phyloP scores from a whole-genome alignment of 2,888 invertebrate genomes.

The Dyspetes luteomarginatus region DNA sequence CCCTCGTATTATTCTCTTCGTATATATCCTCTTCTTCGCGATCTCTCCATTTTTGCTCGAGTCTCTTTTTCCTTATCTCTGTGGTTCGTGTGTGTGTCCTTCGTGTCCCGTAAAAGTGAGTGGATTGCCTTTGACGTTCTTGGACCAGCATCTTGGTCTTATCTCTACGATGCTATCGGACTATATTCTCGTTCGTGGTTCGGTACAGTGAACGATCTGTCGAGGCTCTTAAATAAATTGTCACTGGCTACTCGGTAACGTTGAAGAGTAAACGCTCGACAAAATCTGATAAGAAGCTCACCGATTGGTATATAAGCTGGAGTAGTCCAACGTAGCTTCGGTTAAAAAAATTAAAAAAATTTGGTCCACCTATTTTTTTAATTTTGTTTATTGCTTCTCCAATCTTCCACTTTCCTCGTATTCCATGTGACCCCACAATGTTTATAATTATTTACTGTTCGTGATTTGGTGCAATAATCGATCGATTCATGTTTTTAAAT shows the following conservation, averaged over 20 bases:
- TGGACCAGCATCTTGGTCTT: conserved; percentile 46
- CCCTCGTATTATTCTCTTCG: conserved; percentile 22
- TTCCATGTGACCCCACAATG: too few relatives aligned
- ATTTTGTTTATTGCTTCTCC: too few relatives aligned
- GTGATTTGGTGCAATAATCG: conserved; percentile 26
- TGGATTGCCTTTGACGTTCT: conserved; percentile 31
- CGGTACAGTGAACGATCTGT: conserved; percentile 55
- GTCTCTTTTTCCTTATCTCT: conserved; percentile 32
- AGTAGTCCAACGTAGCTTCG: neutral
- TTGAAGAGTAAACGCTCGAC: neutral
- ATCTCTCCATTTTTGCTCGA: neutral
- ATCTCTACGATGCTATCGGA: conserved; percentile 42
- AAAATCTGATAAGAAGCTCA: neutral
- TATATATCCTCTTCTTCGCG: neutral
- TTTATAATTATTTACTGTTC: too few relatives aligned
- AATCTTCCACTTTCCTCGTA: too few relatives aligned
- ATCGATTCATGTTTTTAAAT: conserved; percentile 64
- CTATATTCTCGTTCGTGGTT: neutral
- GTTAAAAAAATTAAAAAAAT: too few relatives aligned
- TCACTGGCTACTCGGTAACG: conserved; percentile 14
- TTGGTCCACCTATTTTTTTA: too few relatives aligned
- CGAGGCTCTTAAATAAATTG: conserved; percentile 68
- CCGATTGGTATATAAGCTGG: neutral
- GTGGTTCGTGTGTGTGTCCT: conserved; percentile 18
- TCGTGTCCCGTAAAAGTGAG: conserved; percentile 44